These are phyloP conservation scores for Oreamnos americanus DNA, from an alignment of 2,113 vertebrate species.

Conservation along the genomic window DNA sequence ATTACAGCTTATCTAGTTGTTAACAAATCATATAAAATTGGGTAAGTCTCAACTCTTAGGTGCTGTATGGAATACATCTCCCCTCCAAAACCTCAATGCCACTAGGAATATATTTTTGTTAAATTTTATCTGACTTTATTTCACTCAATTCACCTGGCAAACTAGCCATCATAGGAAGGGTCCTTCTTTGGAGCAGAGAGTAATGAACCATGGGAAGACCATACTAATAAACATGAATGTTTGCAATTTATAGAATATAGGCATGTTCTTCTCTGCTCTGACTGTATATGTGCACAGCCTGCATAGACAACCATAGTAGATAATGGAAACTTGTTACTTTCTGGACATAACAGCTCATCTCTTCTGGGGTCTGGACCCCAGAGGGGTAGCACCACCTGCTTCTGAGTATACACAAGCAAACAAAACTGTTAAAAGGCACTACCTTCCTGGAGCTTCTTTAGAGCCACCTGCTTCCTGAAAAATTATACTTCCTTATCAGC, in stretches of 20 bases:
- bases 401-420: background rate
- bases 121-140: background rate
- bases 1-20: background rate
- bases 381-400: fast-evolving
- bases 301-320: background rate
- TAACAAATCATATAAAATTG: background rate
- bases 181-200: background rate
- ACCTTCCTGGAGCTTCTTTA: background rate
- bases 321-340: background rate
- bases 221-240: background rate
- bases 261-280: fast-evolving
- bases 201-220: background rate
- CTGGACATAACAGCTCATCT: background rate
- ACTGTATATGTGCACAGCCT: background rate
- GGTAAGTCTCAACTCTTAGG: background rate
- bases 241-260: background rate
- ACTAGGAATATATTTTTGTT: background rate
- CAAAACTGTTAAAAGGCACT: background rate
- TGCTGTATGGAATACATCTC: background rate
- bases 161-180: background rate
- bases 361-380: background rate
- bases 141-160: background rate
- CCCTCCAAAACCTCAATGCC: background rate
- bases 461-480: background rate
- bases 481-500: background rate